Evolutionary conservation across 2,113 vertebrate genomes (phyloP).

Genomic region (Paraplagusia blochii): DNA sequence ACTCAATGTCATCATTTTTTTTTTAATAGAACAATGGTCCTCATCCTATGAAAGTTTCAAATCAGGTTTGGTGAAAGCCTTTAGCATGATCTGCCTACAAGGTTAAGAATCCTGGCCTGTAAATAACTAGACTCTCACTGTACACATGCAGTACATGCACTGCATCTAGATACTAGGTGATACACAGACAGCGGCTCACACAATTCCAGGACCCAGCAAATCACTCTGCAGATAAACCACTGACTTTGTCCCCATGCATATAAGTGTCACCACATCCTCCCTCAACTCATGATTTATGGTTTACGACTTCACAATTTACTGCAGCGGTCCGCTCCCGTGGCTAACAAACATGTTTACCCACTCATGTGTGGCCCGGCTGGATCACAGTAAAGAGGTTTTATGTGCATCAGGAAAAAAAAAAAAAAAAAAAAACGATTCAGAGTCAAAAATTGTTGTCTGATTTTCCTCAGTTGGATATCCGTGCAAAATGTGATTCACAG

Average conservation of each 20-base stretch:
- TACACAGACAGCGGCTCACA: conserved; percentile 6
- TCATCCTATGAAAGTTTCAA: too few species aligned
- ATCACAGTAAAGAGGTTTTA: conserved; percentile 5
- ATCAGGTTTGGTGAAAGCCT: too few species aligned
- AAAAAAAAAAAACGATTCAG: conserved; percentile 19
- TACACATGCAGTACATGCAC: too few species aligned
- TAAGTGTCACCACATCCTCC: conserved; percentile 12
- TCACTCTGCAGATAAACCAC: conserved; percentile 18
- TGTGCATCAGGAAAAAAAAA: conserved; percentile 16
- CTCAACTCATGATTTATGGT: conserved; percentile 16
- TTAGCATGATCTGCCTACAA: too few species aligned
- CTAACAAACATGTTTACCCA: conserved; percentile 31
- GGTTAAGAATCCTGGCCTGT: conserved; percentile 17
- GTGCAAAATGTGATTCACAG: conserved; percentile 11
- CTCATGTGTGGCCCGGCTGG: conserved; percentile 3
- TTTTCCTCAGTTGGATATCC: background rate
- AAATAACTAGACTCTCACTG: conserved; percentile 6
- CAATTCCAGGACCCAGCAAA: conserved; percentile 18
- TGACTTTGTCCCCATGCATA: background rate
- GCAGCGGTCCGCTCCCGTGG: conserved; percentile 4
- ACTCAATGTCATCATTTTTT: too few species aligned
- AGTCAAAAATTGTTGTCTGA: conserved; percentile 11
- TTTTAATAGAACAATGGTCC: too few species aligned
- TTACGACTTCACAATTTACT: conserved; percentile 20
- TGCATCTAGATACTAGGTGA: background rate